phyloP scores from a whole-genome alignment of 2,888 invertebrate species.

The Strigamia crassipes region DNA sequence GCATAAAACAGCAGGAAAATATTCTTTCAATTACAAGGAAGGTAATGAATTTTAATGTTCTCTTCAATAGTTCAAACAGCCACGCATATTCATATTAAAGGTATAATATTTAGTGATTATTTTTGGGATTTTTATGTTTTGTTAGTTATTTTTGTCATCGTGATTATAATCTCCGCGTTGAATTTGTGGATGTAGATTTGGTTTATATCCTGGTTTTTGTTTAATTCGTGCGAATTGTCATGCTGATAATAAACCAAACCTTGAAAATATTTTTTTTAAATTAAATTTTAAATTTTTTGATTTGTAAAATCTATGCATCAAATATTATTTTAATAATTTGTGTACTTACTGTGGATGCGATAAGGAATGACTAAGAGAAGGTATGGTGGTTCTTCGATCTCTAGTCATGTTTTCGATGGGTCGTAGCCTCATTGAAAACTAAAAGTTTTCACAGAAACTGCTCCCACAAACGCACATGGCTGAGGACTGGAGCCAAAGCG shows the following conservation, averaged over 20 bases:
- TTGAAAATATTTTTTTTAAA: too few relatives aligned
- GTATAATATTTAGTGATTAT: not conserved
- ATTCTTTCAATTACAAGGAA: not conserved
- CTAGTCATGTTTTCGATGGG: not conserved
- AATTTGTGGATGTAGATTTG: too few relatives aligned
- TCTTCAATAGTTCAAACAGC: not conserved
- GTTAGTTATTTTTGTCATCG: not conserved
- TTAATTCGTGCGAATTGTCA: too few relatives aligned
- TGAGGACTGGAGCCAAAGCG: slow-evolving; percentile 31
- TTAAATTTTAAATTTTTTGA: too few relatives aligned
- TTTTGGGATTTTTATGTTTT: not conserved
- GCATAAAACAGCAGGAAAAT: not conserved
- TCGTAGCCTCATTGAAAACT: not conserved
- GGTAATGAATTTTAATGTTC: not conserved
- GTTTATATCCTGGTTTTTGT: too few relatives aligned
- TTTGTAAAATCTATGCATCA: too few relatives aligned
- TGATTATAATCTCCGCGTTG: too few relatives aligned
- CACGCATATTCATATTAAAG: not conserved
- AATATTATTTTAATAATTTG: not conserved
- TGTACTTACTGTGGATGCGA: slow-evolving; percentile 22
- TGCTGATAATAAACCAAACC: too few relatives aligned
- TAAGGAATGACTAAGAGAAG: not conserved
- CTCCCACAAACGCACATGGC: slow-evolving; percentile 17
- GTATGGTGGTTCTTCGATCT: not conserved
- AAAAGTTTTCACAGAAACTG: not conserved